Conservation (phyloP, 2,797 vertebrate species). For the Argyrosomus regius region DNA sequence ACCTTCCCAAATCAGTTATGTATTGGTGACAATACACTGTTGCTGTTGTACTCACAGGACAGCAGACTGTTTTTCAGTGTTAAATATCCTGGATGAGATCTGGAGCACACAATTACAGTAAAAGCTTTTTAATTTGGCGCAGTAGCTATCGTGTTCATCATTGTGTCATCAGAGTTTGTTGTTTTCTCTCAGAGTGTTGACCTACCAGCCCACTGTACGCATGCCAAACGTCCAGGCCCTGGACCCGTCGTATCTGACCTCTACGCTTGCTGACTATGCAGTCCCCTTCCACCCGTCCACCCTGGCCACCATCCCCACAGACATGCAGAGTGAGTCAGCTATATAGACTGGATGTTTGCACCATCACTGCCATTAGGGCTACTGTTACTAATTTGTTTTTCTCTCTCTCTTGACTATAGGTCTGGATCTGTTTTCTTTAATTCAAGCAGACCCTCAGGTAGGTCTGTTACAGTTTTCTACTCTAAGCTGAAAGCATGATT, state of each 20-base stretch:
- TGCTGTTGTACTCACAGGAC: background rate
- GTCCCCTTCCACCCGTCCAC: constrained; percentile 94
- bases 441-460: constrained; percentile 97
- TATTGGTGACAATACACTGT: too few relatives aligned
- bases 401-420: constrained; percentile 80
- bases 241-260: constrained; percentile 90
- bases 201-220: constrained; percentile 93
- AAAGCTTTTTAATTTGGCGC: background rate
- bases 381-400: background rate
- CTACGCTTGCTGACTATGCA: constrained; percentile 92
- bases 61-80: background rate
- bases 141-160: too few relatives aligned
- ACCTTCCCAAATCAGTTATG: background rate
- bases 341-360: background rate
- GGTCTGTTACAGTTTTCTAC: background rate
- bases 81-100: background rate
- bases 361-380: accelerated
- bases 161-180: background rate
- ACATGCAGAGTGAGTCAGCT: constrained; percentile 92
- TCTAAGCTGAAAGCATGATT: background rate
- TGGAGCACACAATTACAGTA: background rate
- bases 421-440: constrained; percentile 96
- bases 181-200: constrained; percentile 87
- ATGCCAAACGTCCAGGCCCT: constrained; percentile 90
- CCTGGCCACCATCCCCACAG: constrained; percentile 91